A percentile compares a stretch with the other conserved stretches of the same genome.
These are phyloP conservation scores for Sarcophaga variegata DNA, from an alignment of 2,888 invertebrate species.

Conservation along the genomic window DNA sequence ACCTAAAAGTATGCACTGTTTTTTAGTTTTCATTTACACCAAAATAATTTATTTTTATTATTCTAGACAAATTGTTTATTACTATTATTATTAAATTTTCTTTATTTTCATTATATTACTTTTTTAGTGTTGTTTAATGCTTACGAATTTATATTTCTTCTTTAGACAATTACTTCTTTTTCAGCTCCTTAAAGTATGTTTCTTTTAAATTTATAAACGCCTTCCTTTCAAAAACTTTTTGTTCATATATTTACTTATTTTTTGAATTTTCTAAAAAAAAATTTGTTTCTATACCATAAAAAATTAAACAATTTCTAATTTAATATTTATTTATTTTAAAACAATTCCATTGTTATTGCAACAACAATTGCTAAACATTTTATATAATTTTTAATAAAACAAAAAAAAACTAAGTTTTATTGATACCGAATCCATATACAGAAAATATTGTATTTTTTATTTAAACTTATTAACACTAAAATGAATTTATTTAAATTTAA, in stretches of 20 bases:
- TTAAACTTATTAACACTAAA: conserved; percentile 63
- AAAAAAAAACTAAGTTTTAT: not conserved
- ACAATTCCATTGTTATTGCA: not conserved
- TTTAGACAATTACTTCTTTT: not conserved
- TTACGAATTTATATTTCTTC: too few relatives aligned
- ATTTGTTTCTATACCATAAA: too few relatives aligned
- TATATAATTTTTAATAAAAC: not conserved
- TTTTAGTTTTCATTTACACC: too few relatives aligned
- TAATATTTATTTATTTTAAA: conserved; percentile 49
- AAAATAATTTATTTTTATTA: too few relatives aligned
- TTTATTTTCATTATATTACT: too few relatives aligned
- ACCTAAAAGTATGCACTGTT: too few relatives aligned
- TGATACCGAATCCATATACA: not conserved
- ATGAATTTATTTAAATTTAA: conserved; percentile 43
- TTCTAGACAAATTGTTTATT: too few relatives aligned
- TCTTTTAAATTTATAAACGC: not conserved
- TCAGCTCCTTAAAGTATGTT: not conserved
- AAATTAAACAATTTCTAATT: not conserved
- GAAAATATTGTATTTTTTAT: conserved; percentile 45
- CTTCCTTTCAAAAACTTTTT: not conserved
- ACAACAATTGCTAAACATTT: too few relatives aligned
- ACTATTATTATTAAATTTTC: too few relatives aligned
- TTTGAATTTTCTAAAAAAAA: not conserved
- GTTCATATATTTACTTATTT: not conserved
- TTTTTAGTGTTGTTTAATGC: too few relatives aligned